These are phyloP conservation scores for Heterochromis multidens DNA, from an alignment of 2,113 vertebrate genomes.

Conservation along the genomic window DNA sequence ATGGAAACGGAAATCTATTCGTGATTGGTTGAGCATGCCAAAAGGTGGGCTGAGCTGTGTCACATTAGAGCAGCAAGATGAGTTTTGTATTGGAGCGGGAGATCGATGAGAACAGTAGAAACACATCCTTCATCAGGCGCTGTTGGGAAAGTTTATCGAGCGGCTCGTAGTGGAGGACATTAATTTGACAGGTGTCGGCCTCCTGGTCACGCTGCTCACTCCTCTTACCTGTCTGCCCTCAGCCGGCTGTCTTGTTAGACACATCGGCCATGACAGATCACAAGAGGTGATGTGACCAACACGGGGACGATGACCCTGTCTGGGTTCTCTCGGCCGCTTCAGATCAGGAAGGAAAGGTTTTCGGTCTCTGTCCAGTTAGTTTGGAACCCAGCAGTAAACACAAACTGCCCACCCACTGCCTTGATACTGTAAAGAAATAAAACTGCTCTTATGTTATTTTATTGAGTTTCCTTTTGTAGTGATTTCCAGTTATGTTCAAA, in stretches of 20 bases:
- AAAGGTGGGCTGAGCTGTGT: not conserved
- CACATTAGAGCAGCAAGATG: conserved; percentile 11
- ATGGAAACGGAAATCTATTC: not conserved
- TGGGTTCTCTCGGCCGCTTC: not conserved
- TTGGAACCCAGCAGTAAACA: not conserved
- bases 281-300: not conserved
- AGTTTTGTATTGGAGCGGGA: not conserved
- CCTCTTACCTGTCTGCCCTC: conserved; percentile 17
- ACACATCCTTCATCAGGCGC: conserved; percentile 31
- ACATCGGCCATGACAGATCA: not conserved
- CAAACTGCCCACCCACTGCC: not conserved
- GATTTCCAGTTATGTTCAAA: not conserved
- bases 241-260: conserved; percentile 23
- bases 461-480: not conserved
- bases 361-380: not conserved
- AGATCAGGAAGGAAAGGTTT: not conserved
- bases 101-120: conserved; percentile 23
- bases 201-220: not conserved
- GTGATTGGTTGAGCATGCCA: not conserved
- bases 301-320: not conserved
- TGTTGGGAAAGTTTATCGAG: conserved; percentile 41
- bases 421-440: not conserved
- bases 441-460: not conserved
- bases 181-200: conserved; percentile 39
- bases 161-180: not conserved